Base-by-base conservation (phyloP, 2,888 invertebrate genomes). In the Andrena minutula region DNA sequence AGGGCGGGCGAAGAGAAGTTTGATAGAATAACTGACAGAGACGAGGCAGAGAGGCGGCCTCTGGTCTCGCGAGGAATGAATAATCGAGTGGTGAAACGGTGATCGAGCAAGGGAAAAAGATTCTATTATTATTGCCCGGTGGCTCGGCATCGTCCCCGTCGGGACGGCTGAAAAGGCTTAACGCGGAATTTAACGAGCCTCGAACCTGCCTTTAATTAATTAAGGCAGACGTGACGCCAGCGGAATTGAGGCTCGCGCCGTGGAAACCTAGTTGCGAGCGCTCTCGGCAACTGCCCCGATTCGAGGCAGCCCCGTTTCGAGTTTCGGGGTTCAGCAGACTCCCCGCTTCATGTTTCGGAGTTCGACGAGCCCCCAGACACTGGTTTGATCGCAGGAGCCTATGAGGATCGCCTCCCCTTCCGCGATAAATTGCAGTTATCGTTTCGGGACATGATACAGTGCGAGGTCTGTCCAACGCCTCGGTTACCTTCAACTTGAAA, bases 201-300 rank as follows among this genome's bases (percentile, higher is more conserved):
- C 80, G 82, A 84, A 85, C 68, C 85, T 79, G 82, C 79, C 61
- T 85, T 82, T 82, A 85, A 85, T 85, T 85, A 85, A 85, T 85
- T 85, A 84, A 85, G 76, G 68, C 84, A 82, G 84, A 84, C 85
- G 84, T 71, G 85, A 85, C 84, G 85, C 85, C 84, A 76, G 65
- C 64, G 71, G 84, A 84, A 85, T 84, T 81, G 84, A 81, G 81
- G 73, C 79, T 71, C 64, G 61, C 63, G 75, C 41, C 68, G 72
- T 65, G 71, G 64, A 79, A 82, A 82, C 71, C 71, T 79, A 71
- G 82, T 75, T 49, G 58, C 78, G 26, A 56, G 70, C 30, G 58
- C 23, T 77, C 76, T 53, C 64, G 60, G 49, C 26, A 66, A 77
- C 63, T 64, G 49, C 66, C 66, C 47, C 61, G 23, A 20, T 71